Evolutionary conservation across 2,797 vertebrate species (phyloP).

Genomic region (Tokudaia tokunoshimensis): DNA sequence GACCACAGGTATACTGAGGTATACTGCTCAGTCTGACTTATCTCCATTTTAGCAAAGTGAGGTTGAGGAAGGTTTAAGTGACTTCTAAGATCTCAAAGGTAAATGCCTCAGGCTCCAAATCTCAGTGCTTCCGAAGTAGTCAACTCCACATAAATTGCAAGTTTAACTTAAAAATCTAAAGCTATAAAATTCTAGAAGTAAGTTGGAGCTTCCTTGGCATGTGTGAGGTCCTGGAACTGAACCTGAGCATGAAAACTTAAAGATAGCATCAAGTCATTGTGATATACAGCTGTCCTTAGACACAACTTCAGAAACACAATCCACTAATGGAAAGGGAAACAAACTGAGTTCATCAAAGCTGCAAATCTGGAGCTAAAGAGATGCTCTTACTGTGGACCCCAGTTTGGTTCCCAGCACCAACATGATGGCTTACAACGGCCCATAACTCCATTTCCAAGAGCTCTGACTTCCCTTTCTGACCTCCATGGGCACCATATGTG

Average conservation of each 20-base stretch:
- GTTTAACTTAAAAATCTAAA: constrained; percentile 51
- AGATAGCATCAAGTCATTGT: background rate
- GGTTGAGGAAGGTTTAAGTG: background rate
- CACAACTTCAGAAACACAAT: background rate
- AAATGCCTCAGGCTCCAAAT: background rate
- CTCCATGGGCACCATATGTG: background rate
- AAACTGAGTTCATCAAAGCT: constrained; percentile 13
- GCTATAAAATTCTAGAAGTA: background rate
- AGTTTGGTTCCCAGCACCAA: background rate
- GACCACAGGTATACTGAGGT: too few relatives aligned
- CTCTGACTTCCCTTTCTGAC: background rate
- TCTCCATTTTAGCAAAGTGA: background rate
- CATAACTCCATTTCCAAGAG: background rate
- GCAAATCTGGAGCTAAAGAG: background rate
- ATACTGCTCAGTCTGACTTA: background rate
- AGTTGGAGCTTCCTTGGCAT: background rate
- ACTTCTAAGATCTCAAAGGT: constrained; percentile 1
- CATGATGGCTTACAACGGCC: background rate
- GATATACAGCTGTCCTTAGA: background rate
- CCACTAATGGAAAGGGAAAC: background rate
- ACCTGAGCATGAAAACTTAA: background rate
- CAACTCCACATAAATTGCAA: background rate
- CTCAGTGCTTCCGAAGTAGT: background rate
- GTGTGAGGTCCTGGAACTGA: background rate
- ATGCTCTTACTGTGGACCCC: background rate